Conservation (phyloP, 2,888 invertebrate genomes). For the Phengaris alcon region DNA sequence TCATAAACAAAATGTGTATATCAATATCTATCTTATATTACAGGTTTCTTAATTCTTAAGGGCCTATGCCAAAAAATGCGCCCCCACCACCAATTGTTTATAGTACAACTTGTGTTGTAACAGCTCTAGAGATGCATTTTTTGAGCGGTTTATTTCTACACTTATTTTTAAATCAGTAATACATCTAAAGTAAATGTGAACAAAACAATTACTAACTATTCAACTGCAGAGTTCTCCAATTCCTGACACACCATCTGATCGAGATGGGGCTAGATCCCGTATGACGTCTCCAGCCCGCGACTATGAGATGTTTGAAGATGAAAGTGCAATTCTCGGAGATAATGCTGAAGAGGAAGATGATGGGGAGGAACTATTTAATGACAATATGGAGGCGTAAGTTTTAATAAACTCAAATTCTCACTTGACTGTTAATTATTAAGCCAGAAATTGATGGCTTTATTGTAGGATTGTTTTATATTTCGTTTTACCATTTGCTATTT, state of each 20-base stretch:
- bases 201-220: not conserved
- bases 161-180: too few relatives aligned
- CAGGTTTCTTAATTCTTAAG: too few relatives aligned
- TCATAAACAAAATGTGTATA: too few relatives aligned
- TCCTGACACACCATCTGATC: constrained; percentile 69
- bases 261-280: constrained; percentile 76
- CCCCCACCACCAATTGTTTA: too few relatives aligned
- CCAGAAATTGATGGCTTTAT: too few relatives aligned
- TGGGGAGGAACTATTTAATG: constrained; percentile 98
- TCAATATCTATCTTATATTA: too few relatives aligned
- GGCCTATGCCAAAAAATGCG: too few relatives aligned
- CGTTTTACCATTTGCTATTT: constrained; percentile 11
- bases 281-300: constrained; percentile 89
- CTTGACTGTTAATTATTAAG: too few relatives aligned
- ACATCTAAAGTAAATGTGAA: not conserved
- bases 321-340: constrained; percentile 88
- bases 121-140: too few relatives aligned
- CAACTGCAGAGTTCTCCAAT: constrained; percentile 67
- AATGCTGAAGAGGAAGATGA: constrained; percentile 86
- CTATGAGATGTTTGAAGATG: constrained; percentile 93
- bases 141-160: too few relatives aligned
- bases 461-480: too few relatives aligned
- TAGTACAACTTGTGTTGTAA: too few relatives aligned
- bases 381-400: constrained; percentile 95
- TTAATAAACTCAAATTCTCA: not conserved